Evolutionary conservation across 1,140 invertebrate species (phyloP).

Genomic region (Drosophila funebris): DNA sequence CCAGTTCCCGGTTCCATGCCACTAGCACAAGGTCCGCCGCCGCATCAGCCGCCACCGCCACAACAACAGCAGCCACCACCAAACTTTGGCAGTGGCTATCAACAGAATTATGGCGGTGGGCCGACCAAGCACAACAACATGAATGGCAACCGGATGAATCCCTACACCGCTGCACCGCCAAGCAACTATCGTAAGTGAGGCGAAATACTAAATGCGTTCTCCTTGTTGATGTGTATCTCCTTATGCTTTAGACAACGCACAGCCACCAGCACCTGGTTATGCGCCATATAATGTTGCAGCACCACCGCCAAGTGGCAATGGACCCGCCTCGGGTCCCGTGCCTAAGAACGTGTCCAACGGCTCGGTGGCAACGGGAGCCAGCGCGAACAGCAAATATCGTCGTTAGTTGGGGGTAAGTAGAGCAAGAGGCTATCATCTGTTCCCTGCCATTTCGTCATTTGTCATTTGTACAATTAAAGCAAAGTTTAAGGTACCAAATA

Average conservation of each 20-base stretch:
- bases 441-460: slow-evolving; percentile 20
- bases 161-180: slow-evolving; percentile 71
- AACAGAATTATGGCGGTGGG: slow-evolving; percentile 89
- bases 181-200: slow-evolving; percentile 59
- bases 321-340: slow-evolving; percentile 33
- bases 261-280: slow-evolving; percentile 51
- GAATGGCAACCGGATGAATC: slow-evolving; percentile 86
- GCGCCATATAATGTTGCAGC: slow-evolving; percentile 56
- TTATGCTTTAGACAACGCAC: slow-evolving; percentile 41
- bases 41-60: slow-evolving; percentile 63
- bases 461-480: slow-evolving; percentile 32
- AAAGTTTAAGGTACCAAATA: slow-evolving; percentile 49
- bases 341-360: slow-evolving; percentile 58
- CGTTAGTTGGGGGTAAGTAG: slow-evolving; percentile 62
- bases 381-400: slow-evolving; percentile 74
- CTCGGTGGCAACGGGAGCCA: slow-evolving; percentile 62
- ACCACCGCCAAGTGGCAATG: slow-evolving; percentile 60
- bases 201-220: neutral
- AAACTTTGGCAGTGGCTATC: slow-evolving; percentile 90
- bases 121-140: slow-evolving; percentile 85
- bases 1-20: slow-evolving; percentile 73
- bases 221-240: neutral
- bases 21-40: slow-evolving; percentile 49
- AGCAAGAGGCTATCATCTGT: slow-evolving; percentile 12
- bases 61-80: slow-evolving; percentile 62